Evolutionary conservation across 1,140 invertebrate genomes (phyloP), one percentile per base, ranked within the genome.

Genomic region (Dinoponera quadriceps): DNA sequence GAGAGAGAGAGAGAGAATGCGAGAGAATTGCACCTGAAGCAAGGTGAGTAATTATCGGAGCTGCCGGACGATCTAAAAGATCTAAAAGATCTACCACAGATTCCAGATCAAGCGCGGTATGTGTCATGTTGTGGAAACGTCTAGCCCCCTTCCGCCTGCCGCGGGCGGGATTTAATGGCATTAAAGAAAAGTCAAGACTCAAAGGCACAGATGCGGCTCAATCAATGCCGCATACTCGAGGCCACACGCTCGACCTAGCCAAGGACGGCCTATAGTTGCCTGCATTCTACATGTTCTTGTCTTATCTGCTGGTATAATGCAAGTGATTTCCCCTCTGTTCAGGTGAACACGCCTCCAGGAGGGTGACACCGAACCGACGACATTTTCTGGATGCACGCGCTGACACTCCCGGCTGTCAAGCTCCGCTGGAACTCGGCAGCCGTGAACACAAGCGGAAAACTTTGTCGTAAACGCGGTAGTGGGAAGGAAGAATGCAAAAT

Each of bases 231-330:
- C 88, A 86, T 90, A 89, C 91, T 91, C 88, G 91, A 91, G 87
- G 89, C 91, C 85, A 88, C 88, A 90, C 88, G 89, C 90, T 92
- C 93, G 93, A 93, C 93, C 93, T 94, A 93, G 91, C 90, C 93
- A 94, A 94, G 93, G 92, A 93, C 93, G 91, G 63, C 71, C 88
- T 62, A 88, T 75, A 89, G 85, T 88, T 86, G 87, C 90, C 87
- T 90, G 91, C 93, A 94, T 93, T 94, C 93, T 93, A 93, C 93
- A 78, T 93, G 92, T 94, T 94, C 92, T 94, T 94, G 91, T 86
- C 75, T 91, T 92, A 92, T 91, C 89, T 85, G 81, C 51, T 57
- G 74, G 59, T 73, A 72, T 74, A 80, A 84, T 80, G 69, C 91
- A 92, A 91, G 90, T 91, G 90, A 93, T 92, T 44, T 44, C 84